These are phyloP conservation scores for Procambarus clarkii DNA, from an alignment of 1,140 invertebrate genomes.

Conservation along the genomic window DNA sequence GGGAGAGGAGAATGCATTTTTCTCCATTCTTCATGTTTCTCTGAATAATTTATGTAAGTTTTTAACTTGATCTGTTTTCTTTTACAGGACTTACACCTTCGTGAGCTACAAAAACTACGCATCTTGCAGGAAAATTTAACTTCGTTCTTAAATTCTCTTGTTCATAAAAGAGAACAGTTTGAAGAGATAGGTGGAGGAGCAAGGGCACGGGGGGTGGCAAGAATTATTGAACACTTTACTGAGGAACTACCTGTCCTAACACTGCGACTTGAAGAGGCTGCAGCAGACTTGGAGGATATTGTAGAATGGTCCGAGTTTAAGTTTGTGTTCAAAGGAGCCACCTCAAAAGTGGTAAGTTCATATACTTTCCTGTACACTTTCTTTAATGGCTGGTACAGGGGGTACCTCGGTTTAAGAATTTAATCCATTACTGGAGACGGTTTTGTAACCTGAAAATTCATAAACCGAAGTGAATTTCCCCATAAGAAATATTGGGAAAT, in stretches of 20 bases:
- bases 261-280: constrained; percentile 80
- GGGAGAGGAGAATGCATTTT: no score
- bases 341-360: constrained; percentile 82
- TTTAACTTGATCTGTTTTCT: background rate
- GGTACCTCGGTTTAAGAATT: no score
- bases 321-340: constrained; percentile 83
- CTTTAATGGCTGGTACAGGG: no score
- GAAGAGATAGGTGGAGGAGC: constrained; percentile 80
- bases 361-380: background rate
- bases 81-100: constrained; percentile 76
- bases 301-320: constrained; percentile 84
- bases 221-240: constrained; percentile 81
- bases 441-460: no score
- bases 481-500: no score
- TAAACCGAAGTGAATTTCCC: no score
- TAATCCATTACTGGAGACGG: no score
- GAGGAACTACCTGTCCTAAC: constrained; percentile 82
- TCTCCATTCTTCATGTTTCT: no score
- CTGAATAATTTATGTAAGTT: background rate
- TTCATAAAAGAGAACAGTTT: constrained; percentile 79
- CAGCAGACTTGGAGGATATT: constrained; percentile 80
- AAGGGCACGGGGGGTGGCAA: constrained; percentile 80
- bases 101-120: constrained; percentile 79
- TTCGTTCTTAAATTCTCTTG: constrained; percentile 78
- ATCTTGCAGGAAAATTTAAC: constrained; percentile 71